A percentile compares a stretch with the other conserved stretches of the same genome.
Evolutionary conservation across 53 echinoderm and acorn worm species (phyloP).

Genomic region (Echinarachnius parma): DNA sequence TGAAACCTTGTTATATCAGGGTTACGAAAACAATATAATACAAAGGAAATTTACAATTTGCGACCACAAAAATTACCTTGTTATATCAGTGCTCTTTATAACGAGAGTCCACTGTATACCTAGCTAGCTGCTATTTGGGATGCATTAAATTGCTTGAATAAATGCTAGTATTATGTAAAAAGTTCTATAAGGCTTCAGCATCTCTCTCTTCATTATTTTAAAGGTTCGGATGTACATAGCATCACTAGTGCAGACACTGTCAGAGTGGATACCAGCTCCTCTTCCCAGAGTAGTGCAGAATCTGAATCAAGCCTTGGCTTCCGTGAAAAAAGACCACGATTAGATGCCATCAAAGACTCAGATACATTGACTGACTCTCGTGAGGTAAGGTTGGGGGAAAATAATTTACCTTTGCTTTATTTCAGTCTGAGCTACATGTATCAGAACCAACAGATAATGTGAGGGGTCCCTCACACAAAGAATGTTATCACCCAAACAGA

Average conservation of each 20-base stretch:
- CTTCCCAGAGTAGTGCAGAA: constrained; percentile 29
- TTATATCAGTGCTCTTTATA: no score
- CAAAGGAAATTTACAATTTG: no score
- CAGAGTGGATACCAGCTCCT: constrained; percentile 28
- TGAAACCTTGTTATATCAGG: no score
- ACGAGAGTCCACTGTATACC: no score
- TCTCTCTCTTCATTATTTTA: constrained; percentile 18
- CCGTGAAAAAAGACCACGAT: constrained; percentile 23
- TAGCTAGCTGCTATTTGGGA: no score
- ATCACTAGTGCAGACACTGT: constrained; percentile 30
- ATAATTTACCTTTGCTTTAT: constrained; percentile 19
- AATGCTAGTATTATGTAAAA: no score
- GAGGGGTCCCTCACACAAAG: no score
- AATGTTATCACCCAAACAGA: constrained; percentile 8
- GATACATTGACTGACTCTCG: constrained; percentile 21
- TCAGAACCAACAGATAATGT: no score
- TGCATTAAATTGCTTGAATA: no score
- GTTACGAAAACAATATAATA: no score
- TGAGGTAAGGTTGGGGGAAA: constrained; percentile 31
- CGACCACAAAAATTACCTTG: no score
- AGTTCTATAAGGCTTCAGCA: no score
- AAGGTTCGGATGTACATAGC: constrained; percentile 32
- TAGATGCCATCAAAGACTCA: constrained; percentile 29
- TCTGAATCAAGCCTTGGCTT: constrained; percentile 24
- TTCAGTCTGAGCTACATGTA: constrained; percentile 20